phyloP scores from a whole-genome alignment of 2,797 vertebrate species.

The Pseudochromis fuscus region DNA sequence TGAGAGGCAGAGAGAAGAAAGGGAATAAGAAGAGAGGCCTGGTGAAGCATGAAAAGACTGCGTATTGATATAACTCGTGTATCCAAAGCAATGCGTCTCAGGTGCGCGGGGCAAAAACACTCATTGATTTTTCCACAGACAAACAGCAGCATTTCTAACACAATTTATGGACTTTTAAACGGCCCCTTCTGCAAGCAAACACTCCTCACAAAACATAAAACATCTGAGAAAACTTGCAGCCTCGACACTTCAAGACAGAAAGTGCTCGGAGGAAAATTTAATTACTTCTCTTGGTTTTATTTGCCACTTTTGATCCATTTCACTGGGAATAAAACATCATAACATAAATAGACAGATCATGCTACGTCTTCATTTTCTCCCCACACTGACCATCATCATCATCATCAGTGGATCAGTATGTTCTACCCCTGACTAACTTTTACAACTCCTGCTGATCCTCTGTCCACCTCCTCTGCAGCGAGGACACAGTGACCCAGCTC shows the following conservation, averaged over 20 bases:
- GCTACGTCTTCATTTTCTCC: background rate
- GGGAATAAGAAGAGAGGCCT: background rate
- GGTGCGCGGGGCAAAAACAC: constrained; percentile 1
- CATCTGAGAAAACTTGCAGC: background rate
- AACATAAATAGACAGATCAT: background rate
- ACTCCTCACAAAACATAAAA: background rate
- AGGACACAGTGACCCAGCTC: constrained; percentile 60
- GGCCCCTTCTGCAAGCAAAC: background rate
- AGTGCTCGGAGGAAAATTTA: background rate
- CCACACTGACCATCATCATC: too few relatives aligned
- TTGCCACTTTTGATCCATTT: background rate
- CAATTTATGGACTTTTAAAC: constrained; percentile 20
- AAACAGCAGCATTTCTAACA: constrained; percentile 24
- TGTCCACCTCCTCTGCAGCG: constrained; percentile 14
- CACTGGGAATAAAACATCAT: background rate
- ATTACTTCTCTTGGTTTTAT: background rate
- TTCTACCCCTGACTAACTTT: constrained; percentile 21
- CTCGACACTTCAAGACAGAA: background rate
- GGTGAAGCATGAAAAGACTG: constrained; percentile 1
- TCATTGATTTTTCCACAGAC: constrained; percentile 11
- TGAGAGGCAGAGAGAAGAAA: constrained; percentile 7
- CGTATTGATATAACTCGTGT: background rate
- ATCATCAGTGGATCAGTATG: background rate
- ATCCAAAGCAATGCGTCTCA: constrained; percentile 9
- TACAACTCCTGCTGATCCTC: constrained; percentile 6